Conservation (phyloP, 92 coral and sea anemone species). For the Palythoa heliodiscus region DNA sequence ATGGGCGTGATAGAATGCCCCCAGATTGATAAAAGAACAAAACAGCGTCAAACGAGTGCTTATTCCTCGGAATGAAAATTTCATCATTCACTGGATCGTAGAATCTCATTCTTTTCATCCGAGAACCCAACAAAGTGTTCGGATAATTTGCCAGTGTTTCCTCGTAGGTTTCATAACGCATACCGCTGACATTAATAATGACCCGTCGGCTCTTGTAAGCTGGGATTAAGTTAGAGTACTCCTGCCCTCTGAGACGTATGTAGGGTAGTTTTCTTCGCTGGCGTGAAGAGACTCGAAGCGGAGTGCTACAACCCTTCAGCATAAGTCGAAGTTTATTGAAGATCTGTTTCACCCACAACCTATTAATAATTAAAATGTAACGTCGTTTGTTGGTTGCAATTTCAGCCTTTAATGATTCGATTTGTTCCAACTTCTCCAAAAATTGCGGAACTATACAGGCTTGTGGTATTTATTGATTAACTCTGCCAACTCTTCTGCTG, state of each 20-base stretch:
- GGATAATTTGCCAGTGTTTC: slow-evolving; percentile 90
- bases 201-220: slow-evolving; percentile 91
- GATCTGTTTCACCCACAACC: background rate
- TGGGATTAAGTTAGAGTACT: slow-evolving; percentile 45
- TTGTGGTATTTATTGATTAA: background rate
- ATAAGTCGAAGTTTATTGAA: slow-evolving; percentile 1
- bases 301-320: slow-evolving; percentile 41
- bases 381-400: background rate
- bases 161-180: slow-evolving; percentile 95
- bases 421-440: background rate
- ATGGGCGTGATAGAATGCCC: slow-evolving; percentile 92
- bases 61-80: slow-evolving; percentile 73
- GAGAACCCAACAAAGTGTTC: slow-evolving; percentile 83
- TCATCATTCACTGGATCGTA: slow-evolving; percentile 69
- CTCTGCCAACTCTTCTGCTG: background rate
- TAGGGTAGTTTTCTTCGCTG: slow-evolving; percentile 31
- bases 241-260: slow-evolving; percentile 29
- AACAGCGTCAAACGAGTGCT: slow-evolving; percentile 83
- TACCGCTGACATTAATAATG: slow-evolving; percentile 93
- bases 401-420: background rate
- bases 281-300: slow-evolving; percentile 4
- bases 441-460: background rate
- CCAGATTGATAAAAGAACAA: slow-evolving; percentile 92
- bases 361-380: background rate
- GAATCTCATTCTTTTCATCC: slow-evolving; percentile 61